These are phyloP conservation scores for Vireo altiloquus DNA, from an alignment of 2,113 vertebrate species.

Conservation along the genomic window DNA sequence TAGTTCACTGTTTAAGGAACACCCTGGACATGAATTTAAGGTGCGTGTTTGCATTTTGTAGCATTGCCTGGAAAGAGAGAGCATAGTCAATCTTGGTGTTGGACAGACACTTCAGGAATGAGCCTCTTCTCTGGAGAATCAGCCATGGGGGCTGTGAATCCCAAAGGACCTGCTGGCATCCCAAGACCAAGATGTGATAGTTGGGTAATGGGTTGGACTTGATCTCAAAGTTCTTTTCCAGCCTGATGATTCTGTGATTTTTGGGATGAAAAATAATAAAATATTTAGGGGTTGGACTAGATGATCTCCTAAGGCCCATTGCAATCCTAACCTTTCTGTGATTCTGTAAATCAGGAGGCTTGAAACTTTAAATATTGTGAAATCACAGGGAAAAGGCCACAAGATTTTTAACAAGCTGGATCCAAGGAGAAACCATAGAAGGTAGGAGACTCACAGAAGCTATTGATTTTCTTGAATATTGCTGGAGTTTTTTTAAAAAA, in stretches of 20 bases:
- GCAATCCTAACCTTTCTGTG: neutral
- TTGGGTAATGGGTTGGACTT: neutral
- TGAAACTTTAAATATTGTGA: neutral
- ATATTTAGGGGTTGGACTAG: neutral
- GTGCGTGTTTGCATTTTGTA: neutral
- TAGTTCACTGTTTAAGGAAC: neutral
- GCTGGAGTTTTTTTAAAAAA: neutral
- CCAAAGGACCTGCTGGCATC: neutral
- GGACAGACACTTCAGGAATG: neutral
- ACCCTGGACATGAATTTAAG: neutral
- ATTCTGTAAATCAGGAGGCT: neutral
- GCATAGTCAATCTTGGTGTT: neutral
- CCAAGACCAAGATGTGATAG: neutral
- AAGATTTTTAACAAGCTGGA: neutral
- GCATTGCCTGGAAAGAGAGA: neutral
- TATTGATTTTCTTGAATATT: neutral
- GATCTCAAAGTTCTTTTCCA: neutral
- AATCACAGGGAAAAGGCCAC: neutral
- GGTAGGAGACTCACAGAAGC: neutral
- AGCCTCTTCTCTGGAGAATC: neutral
- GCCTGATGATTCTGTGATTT: neutral
- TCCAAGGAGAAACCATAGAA: neutral
- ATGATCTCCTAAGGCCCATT: neutral
- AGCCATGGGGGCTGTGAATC: neutral
- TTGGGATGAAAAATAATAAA: neutral